Evolutionary conservation across 2,888 invertebrate species (phyloP).

Genomic region (Hemaris fuciformis): DNA sequence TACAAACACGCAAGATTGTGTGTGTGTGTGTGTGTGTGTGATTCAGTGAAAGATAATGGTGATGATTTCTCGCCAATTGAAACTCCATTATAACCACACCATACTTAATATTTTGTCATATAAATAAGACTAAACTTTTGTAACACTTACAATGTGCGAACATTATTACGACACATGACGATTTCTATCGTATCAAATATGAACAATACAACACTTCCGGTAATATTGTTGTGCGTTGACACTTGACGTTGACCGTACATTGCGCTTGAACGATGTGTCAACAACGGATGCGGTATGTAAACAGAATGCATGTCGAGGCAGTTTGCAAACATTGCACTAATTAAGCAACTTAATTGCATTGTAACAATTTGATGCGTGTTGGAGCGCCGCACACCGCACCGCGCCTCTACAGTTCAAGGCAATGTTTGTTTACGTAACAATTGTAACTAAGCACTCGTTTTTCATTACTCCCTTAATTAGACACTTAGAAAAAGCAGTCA

Average conservation of each 20-base stretch:
- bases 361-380: constrained; percentile 40
- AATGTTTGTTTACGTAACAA: constrained; percentile 44
- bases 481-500: too few relatives aligned
- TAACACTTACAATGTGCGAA: too few relatives aligned
- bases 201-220: neutral
- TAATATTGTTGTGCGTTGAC: neutral
- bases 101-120: too few relatives aligned
- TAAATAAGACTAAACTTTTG: too few relatives aligned
- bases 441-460: neutral
- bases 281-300: constrained; percentile 34
- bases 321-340: constrained; percentile 37
- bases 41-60: too few relatives aligned
- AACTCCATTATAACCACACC: too few relatives aligned
- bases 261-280: constrained; percentile 26
- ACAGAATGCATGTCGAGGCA: constrained; percentile 34
- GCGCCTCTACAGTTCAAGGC: constrained; percentile 44
- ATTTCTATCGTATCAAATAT: neutral
- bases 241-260: constrained; percentile 36
- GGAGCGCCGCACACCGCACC: constrained; percentile 21
- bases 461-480: too few relatives aligned
- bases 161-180: neutral
- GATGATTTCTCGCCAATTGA: too few relatives aligned
- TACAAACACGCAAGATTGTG: too few relatives aligned
- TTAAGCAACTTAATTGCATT: constrained; percentile 39
- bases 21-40: too few relatives aligned